A percentile compares a stretch with the other conserved stretches of the same genome.
Evolutionary conservation across 92 coral and sea anemone genomes (phyloP).

Genomic region (Meandrina meandrites): DNA sequence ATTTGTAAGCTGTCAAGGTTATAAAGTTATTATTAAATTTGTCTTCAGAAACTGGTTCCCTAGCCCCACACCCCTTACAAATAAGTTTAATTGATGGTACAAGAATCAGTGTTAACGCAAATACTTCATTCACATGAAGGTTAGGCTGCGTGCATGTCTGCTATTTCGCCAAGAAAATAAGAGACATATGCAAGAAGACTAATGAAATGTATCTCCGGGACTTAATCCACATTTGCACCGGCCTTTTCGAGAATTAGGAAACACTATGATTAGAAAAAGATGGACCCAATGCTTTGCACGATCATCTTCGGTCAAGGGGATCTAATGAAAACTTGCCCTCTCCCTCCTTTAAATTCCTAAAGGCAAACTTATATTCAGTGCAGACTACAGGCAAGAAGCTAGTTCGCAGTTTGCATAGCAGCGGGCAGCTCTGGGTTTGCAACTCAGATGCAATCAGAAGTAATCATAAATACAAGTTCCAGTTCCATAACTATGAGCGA

Average conservation of each 20-base stretch:
- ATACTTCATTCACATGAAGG: too few species aligned
- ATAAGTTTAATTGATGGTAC: neutral
- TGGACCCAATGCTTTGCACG: too few species aligned
- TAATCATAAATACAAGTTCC: neutral
- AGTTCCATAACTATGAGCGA: neutral
- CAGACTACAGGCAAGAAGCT: neutral
- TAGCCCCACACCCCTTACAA: neutral
- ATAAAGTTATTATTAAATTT: neutral
- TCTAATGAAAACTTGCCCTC: neutral
- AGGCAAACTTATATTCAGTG: neutral
- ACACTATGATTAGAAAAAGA: too few species aligned
- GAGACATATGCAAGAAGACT: too few species aligned
- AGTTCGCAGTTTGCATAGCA: neutral
- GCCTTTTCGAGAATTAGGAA: too few species aligned
- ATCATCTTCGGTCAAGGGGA: too few species aligned
- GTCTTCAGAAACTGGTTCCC: neutral
- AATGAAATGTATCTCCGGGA: too few species aligned
- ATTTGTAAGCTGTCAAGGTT: neutral
- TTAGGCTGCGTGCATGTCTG: too few species aligned
- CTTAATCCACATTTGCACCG: too few species aligned
- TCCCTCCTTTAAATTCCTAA: neutral
- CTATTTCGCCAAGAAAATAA: too few species aligned
- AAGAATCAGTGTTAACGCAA: neutral
- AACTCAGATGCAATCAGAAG: neutral
- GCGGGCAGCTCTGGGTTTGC: neutral